Conservation (phyloP, 2,888 invertebrate genomes). For the Adineta ricciae region DNA sequence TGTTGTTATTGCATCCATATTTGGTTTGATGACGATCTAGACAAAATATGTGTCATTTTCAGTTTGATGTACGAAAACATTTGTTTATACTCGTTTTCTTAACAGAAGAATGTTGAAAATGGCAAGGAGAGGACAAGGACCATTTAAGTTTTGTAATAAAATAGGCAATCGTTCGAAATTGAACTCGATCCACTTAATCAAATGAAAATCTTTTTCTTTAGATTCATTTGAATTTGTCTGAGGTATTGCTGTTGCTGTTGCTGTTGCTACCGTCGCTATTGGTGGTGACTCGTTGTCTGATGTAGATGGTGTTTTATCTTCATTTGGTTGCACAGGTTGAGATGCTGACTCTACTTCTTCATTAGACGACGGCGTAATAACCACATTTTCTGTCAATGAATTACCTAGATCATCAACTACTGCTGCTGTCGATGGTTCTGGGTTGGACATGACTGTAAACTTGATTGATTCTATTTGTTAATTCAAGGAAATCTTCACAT, state of each 20-base stretch:
- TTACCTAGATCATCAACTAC: background rate
- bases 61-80: constrained; percentile 37
- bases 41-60: background rate
- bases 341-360: background rate
- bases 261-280: too few relatives aligned
- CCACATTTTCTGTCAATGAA: background rate
- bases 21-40: background rate
- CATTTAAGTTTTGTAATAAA: constrained; percentile 57
- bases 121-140: constrained; percentile 57
- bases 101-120: constrained; percentile 55
- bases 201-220: background rate
- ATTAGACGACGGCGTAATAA: background rate
- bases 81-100: constrained; percentile 46
- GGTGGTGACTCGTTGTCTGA: background rate
- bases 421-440: background rate
- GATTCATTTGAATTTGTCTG: background rate
- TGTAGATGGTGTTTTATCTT: background rate
- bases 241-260: background rate
- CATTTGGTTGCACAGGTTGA: background rate
- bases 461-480: background rate
- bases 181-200: constrained; percentile 32
- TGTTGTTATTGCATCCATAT: background rate
- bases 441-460: background rate
- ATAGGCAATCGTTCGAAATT: constrained; percentile 45
- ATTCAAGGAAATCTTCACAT: background rate